Conservation (phyloP, 2,888 invertebrate genomes). For the Chirona hameri region DNA sequence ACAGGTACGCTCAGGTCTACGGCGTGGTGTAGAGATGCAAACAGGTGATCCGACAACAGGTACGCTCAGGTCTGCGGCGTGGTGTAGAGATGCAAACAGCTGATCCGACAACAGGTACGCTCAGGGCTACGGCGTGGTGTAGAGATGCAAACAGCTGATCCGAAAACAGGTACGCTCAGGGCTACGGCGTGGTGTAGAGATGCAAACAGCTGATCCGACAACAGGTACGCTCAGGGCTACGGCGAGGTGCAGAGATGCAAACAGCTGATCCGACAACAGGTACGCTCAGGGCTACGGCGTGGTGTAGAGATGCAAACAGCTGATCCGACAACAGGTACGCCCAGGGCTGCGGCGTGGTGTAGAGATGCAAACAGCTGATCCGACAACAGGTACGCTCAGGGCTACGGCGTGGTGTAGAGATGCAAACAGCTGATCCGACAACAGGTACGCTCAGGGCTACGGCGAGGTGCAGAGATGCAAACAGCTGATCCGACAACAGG, state of each 20-base stretch:
- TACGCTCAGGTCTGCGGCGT: too few species aligned
- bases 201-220: conserved; percentile 5
- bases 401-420: conserved; percentile 1
- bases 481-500: neutral
- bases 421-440: conserved; percentile 5
- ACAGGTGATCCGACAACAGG: neutral
- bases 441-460: too few species aligned
- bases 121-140: too few species aligned
- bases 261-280: neutral
- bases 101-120: too few species aligned
- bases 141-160: conserved; percentile 10
- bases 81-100: conserved; percentile 9
- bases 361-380: conserved; percentile 10
- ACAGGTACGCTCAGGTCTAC: too few species aligned
- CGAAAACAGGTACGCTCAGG: too few species aligned
- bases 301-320: conserved; percentile 9
- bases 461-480: conserved; percentile 10
- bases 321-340: too few species aligned
- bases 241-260: conserved; percentile 10
- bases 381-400: too few species aligned
- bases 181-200: conserved; percentile 1
- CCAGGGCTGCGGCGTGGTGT: too few species aligned
- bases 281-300: too few species aligned
- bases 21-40: conserved; percentile 7
- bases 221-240: too few species aligned